Conservation (phyloP, 2,113 vertebrate species). For the Actinemys pallida region DNA sequence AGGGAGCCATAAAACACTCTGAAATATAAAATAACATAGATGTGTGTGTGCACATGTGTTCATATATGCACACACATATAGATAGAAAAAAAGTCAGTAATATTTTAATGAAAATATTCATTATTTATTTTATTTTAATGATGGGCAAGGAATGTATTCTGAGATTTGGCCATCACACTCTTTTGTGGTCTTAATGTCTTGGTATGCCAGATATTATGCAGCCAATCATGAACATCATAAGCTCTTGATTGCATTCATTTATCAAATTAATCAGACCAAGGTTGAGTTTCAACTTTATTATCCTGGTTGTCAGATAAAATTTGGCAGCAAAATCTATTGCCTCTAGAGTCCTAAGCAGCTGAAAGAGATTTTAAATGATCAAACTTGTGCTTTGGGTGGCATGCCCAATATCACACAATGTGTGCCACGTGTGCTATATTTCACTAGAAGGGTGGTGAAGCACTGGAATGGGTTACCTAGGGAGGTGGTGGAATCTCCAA, state of each 20-base stretch:
- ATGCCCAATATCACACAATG: too few species aligned
- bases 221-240: neutral
- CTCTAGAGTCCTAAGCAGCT: neutral
- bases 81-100: neutral
- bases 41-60: neutral
- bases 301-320: neutral
- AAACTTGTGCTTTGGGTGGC: neutral
- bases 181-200: neutral
- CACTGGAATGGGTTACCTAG: too few species aligned
- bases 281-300: neutral
- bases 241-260: neutral
- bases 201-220: neutral
- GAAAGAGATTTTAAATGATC: neutral
- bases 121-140: neutral
- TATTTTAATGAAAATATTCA: neutral
- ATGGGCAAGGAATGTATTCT: neutral
- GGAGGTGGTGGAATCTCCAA: too few species aligned
- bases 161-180: neutral
- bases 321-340: neutral
- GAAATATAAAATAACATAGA: neutral
- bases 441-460: too few species aligned
- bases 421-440: too few species aligned
- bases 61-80: fast-evolving
- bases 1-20: neutral
- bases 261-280: neutral